Conservation (phyloP, 2,888 invertebrate species). For the Acanthosepion pharaonis region DNA sequence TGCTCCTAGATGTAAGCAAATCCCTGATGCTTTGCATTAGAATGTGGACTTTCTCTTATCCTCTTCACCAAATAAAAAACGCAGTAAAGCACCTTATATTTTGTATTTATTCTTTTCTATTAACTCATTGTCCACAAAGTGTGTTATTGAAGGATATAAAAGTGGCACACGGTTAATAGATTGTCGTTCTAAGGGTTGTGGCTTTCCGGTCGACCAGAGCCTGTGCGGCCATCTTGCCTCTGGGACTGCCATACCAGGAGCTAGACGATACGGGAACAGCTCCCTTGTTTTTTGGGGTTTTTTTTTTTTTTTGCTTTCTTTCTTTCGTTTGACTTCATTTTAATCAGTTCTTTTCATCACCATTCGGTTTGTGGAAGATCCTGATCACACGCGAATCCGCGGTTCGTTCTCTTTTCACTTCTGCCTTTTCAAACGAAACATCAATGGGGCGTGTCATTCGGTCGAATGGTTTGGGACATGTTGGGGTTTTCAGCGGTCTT, state of each 20-base stretch:
- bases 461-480: background rate
- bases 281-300: too few species aligned
- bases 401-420: background rate
- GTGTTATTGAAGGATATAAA: conserved; percentile 33
- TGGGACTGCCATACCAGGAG: background rate
- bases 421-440: background rate
- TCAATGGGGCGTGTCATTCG: background rate
- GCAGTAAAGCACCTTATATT: background rate
- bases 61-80: too few species aligned
- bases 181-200: background rate
- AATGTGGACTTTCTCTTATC: too few species aligned
- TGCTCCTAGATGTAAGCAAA: too few species aligned
- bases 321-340: too few species aligned
- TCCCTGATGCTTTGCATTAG: too few species aligned
- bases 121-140: conserved; percentile 33
- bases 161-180: conserved; percentile 13
- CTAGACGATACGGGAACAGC: background rate
- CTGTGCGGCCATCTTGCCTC: background rate
- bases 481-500: background rate
- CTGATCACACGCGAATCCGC: background rate
- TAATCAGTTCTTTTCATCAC: too few species aligned
- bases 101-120: background rate
- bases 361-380: too few species aligned
- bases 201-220: conserved; percentile 7
- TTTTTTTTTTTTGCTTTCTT: too few species aligned